phyloP scores from a whole-genome alignment of 2,113 vertebrate species.

The Sorex fumeus region DNA sequence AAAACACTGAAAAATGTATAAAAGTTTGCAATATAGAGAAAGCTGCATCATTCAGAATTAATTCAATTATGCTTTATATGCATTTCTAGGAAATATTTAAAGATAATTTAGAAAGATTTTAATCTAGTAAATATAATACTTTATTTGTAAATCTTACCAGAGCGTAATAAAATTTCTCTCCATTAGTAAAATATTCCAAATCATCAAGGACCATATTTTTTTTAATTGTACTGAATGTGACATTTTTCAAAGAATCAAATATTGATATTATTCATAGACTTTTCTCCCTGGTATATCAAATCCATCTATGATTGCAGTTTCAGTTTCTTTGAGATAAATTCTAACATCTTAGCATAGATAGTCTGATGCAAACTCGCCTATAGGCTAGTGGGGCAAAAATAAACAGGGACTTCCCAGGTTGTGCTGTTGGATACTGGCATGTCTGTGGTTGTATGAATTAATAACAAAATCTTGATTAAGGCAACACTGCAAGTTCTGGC shows the following conservation, averaged over 20 bases:
- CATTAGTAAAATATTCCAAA: constrained; percentile 10
- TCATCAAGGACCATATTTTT: neutral
- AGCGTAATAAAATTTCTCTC: neutral
- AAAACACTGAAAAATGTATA: neutral
- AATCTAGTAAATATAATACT: neutral
- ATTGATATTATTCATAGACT: neutral
- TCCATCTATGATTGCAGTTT: neutral
- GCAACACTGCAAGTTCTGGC: neutral
- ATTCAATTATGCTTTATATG: constrained; percentile 6
- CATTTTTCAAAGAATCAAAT: constrained; percentile 58
- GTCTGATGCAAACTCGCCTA: neutral
- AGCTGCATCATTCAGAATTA: constrained; percentile 3
- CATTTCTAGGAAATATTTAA: constrained; percentile 17
- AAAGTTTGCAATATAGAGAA: neutral
- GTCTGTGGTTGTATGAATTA: neutral
- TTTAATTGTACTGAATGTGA: constrained; percentile 29
- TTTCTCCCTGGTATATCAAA: neutral
- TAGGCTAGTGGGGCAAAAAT: neutral
- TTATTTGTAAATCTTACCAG: constrained; percentile 39
- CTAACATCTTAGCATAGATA: neutral
- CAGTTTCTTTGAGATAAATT: constrained; percentile 19
- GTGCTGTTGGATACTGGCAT: neutral
- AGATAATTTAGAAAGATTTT: constrained; percentile 22
- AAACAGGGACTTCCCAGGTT: constrained; percentile 36
- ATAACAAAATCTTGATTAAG: constrained; percentile 47